Conservation (phyloP, 2,113 vertebrate species). For the Phaethornis superciliosus region DNA sequence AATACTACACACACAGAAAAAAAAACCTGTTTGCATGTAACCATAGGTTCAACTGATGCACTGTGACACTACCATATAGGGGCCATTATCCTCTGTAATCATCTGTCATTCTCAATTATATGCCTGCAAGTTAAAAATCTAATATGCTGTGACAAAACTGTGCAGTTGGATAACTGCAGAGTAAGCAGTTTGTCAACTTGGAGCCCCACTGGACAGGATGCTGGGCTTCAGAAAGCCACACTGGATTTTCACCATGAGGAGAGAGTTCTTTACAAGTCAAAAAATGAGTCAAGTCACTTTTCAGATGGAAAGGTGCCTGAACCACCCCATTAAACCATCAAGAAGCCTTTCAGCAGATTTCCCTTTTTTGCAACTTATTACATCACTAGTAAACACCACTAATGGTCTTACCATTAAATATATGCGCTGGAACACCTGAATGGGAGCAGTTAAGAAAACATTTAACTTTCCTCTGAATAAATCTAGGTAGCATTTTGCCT, state of each 20-base stretch:
- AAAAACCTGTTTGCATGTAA: neutral
- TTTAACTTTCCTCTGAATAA: neutral
- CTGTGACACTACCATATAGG: constrained; percentile 27
- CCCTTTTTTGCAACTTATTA: neutral
- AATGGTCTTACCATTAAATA: neutral
- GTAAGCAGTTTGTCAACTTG: neutral
- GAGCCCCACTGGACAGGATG: neutral
- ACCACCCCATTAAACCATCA: neutral
- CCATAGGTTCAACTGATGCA: constrained; percentile 52
- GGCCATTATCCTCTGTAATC: constrained; percentile 35
- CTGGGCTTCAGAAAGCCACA: neutral
- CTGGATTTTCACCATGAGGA: neutral
- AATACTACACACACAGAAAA: neutral
- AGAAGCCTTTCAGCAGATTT: neutral
- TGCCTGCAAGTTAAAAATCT: neutral
- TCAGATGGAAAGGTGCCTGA: neutral
- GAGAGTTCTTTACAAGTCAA: neutral
- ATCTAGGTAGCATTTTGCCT: neutral
- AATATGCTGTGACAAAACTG: constrained; percentile 49
- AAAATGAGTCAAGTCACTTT: neutral
- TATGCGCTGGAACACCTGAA: neutral
- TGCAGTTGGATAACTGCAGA: constrained; percentile 10
- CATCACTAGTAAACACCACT: neutral
- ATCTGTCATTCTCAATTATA: constrained; percentile 49
- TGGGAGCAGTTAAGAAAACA: neutral